A percentile compares a stretch with the other conserved stretches of the same genome.
These are phyloP conservation scores for Liasis olivaceus DNA, from an alignment of 2,797 vertebrate genomes.

Conservation along the genomic window DNA sequence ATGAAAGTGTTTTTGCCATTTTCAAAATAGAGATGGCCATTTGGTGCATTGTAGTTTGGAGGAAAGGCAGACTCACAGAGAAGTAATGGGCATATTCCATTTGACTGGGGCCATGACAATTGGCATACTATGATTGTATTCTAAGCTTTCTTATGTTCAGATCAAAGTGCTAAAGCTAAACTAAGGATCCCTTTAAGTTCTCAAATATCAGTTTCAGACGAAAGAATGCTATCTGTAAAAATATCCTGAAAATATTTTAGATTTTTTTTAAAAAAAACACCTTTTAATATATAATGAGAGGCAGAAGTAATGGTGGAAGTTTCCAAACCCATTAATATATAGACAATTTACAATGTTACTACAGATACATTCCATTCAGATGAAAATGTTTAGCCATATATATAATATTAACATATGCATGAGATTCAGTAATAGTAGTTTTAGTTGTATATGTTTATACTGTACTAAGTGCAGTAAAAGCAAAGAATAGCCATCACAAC, in stretches of 20 bases:
- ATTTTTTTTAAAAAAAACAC: no score
- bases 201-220: not conserved
- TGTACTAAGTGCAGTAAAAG: no score
- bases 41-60: not conserved
- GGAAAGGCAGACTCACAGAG: not conserved
- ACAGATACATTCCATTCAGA: no score
- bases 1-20: not conserved
- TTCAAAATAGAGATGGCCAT: not conserved
- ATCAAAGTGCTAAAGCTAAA: not conserved
- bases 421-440: no score
- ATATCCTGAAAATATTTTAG: not conserved
- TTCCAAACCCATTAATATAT: no score
- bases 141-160: not conserved
- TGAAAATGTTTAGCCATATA: no score
- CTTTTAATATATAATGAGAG: no score
- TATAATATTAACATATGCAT: no score
- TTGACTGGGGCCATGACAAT: not conserved
- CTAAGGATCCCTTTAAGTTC: not conserved
- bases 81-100: not conserved
- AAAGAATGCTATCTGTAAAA: not conserved
- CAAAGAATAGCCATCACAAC: no score
- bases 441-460: no score
- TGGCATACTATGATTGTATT: not conserved
- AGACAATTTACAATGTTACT: no score
- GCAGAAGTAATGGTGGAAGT: not conserved